Evolutionary conservation across 1,140 invertebrate species (phyloP), one percentile per base, ranked within the genome.

Genomic region (Rhyzopertha dominica): DNA sequence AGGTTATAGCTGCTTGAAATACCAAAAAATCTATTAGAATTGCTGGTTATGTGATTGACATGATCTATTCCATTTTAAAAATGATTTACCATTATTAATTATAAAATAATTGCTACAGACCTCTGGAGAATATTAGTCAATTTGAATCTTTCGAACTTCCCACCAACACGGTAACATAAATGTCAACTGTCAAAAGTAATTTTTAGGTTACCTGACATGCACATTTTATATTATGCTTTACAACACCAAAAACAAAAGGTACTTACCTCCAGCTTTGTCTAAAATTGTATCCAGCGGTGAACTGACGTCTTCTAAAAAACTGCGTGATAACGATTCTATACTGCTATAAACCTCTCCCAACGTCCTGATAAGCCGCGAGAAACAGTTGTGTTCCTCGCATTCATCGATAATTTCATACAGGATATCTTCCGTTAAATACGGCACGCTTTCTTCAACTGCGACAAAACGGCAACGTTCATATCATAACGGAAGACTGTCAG

Each of bases 281-380:
- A 47, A 24, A 14, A 41, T 40, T 16, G 32, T 30, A 44, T 43
- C 40, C 10, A 44, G 26, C 3, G 71, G 69, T 28, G 71, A 64
- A 43, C 58, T 65, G 52, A 69, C 63, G 29, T 63, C 64, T 31
- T 68, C 65, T 29, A 75, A 67, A 66, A 86, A 85, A 70, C 84
- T 87, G 39, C 74, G 70, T 51, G 79, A 76, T n/a, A 90, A 62
- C 18, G 75, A 75, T 42, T 85, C 80, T 31, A 82, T 74, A 39
- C 74, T 79, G 35, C 80, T 84, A 65, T 82, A 89, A n/a, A 86
- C 77, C 54, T 80, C 74, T 14, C 80, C 80, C 22, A 89, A 67
- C 16, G 78, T 80, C 26, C 81, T 73, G 45, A 84, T 80, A 12
- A 90, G 63, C 28, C 74, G 69, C 10, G 80, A 76, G 68, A 81